phyloP scores from a whole-genome alignment of 2,797 vertebrate genomes.

The Anableps anableps region DNA sequence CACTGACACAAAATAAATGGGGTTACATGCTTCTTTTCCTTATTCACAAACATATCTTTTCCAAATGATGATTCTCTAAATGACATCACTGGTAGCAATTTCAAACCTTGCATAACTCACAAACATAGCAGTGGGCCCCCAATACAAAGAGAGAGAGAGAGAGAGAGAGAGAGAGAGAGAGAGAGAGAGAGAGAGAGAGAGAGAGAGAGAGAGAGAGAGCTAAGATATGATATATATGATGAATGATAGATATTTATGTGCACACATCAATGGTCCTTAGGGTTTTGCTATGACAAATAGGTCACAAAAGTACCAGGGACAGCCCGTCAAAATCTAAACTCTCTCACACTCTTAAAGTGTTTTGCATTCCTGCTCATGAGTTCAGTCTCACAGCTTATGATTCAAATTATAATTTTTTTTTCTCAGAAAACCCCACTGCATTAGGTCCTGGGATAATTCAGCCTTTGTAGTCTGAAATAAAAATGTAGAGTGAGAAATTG shows the following conservation, averaged over 20 bases:
- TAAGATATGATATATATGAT: not conserved
- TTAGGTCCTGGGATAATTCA: conserved; percentile 2
- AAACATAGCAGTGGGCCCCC: not conserved
- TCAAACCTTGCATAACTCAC: not conserved
- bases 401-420: conserved; percentile 1
- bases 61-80: not conserved
- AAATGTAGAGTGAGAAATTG: not conserved
- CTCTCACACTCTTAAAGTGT: not conserved
- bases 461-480: conserved; percentile 2
- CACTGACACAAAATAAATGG: too few relatives aligned
- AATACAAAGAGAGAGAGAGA: not conserved
- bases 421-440: conserved; percentile 4
- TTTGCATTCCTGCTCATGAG: conserved; percentile 4
- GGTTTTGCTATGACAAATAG: not conserved
- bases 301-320: not conserved
- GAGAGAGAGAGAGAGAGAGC: not conserved
- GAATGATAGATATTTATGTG: conserved; percentile 1
- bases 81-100: not conserved
- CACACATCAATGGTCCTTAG: not conserved
- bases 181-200: too few relatives aligned
- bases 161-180: too few relatives aligned
- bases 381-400: not conserved
- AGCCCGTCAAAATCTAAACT: not conserved
- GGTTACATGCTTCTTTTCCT: not conserved
- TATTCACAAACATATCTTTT: not conserved